Evolutionary conservation across 2,797 vertebrate species (phyloP), one percentile per base, ranked within the genome.

Genomic region (Sardinella longiceps): DNA sequence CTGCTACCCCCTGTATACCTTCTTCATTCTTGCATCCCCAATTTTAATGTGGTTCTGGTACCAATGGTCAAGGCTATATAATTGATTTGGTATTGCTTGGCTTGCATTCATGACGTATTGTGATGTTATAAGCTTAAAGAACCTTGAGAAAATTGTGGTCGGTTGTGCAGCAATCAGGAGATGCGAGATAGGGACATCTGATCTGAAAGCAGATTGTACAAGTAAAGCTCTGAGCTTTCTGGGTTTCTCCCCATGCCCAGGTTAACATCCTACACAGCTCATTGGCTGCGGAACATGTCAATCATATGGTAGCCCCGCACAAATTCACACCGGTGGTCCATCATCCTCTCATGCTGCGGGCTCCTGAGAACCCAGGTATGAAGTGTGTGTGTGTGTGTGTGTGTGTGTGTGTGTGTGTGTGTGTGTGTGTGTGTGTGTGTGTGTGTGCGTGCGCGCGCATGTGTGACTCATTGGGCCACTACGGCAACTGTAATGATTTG

Each of bases 311-410:
- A 2, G 94, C 94, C 33, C 96, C 97, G 9, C 97, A 97, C 23
- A 95, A 97, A 33, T 97, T 97, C 94, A 93, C 98, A 88, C 97
- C 97, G 58, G 94, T 97, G 48, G 91, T 96, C 81, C 96, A 96
- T 85, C 95, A 96, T 39, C 95, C 95, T 1, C 94, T 96, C 77
- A 90, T 91, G 90, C 86, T 92, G 9, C 92, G 93, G 51, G 93
- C 94, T 81, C 91, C 87, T 86, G 96, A 92, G 89, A 94, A 83
- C 88, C 94, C 96, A 92, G 97, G 98, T 99, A 93, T 51, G 82
- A 20, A 5, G 53, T 58, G 53, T 58, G 53, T 23, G 4, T 58
- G 18, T 58, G 23, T 58, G 53, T 58, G 3, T 58, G 14, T 58
- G 0, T 58, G 53, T 58, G 53, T 23, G 53, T 58, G 53, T 58